Base-by-base conservation (phyloP, 2,113 vertebrate genomes). In the Kryptolebias marmoratus region DNA sequence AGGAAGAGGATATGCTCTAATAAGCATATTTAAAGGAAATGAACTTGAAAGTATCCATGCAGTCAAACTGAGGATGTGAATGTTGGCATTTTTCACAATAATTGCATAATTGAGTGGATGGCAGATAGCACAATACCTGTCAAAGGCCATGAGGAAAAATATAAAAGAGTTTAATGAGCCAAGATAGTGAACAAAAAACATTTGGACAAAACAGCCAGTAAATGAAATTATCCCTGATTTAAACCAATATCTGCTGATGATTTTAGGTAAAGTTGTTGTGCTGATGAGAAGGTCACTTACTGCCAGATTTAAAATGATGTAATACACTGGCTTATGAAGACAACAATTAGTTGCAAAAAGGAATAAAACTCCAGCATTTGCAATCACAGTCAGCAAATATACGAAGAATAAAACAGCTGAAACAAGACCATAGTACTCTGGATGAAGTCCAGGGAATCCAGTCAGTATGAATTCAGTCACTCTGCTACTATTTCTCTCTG, bases 101-200 rank as follows among this genome's bases (percentile, higher is more conserved):
- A 0, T 31, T 28, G 68, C 50, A 68, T 92, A 91, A 79, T 16
- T 77, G 64, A 93, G 31, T 27, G 89, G 89, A 71, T 90, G 30
- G 59, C 90, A 90, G 3, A 93, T 82, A 3, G 92, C 87, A 22
- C 87, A 57, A 14, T 92, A 91, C 0, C 90, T 70, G 63, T 93
- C 87, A 13, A 89, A 84, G 13, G 92, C 90, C 88, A 92, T 92
- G 10, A 88, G 47, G 50, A 88, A 84, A 11, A 87, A 66, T 55
- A 87, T 68, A 18, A 11, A 64, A 0, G 76, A 81, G 63, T 87
- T 91, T 9, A 87, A 74, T 28, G 82, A 16, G 48, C 82, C 86
- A 15, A 92, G 52, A 76, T 82, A 90, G 36, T 91, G 86, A 2
- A 91, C 83, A 68, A 92, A 87, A 61, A 64, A 91, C 90, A 91